Evolutionary conservation across 2,113 vertebrate species (phyloP).

Genomic region (Gymnorhina tibicen): DNA sequence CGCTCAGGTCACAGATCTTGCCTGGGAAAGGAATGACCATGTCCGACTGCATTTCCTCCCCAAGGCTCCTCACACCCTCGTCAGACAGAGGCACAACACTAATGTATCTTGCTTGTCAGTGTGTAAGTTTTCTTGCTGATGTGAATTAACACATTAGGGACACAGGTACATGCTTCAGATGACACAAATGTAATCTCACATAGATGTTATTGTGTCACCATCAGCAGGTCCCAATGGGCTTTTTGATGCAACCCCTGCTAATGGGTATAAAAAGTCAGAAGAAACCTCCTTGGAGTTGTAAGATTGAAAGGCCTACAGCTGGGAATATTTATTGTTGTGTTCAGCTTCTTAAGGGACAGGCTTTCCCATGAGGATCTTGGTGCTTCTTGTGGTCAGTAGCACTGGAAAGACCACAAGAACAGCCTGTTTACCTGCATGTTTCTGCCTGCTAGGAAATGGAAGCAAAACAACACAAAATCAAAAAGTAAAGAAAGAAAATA

Average conservation of each 20-base stretch:
- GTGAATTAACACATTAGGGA: not conserved
- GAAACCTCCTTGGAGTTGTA: not conserved
- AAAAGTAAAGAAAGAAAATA: not conserved
- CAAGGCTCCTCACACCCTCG: not conserved
- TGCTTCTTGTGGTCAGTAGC: not conserved
- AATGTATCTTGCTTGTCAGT: not conserved
- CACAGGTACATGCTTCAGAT: not conserved
- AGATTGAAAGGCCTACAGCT: not conserved
- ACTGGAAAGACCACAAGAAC: not conserved
- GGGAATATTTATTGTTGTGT: not conserved
- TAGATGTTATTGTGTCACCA: rapidly evolving
- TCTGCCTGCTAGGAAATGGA: not conserved
- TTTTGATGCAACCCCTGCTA: not conserved
- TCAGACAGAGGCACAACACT: rapidly evolving
- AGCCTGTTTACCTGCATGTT: not conserved
- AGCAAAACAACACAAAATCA: not conserved
- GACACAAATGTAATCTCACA: not conserved
- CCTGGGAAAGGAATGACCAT: rapidly evolving
- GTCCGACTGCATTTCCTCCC: not conserved
- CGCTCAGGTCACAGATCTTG: not conserved
- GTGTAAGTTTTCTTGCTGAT: not conserved
- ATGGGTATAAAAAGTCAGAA: not conserved
- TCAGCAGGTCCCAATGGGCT: not conserved
- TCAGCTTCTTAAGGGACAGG: not conserved
- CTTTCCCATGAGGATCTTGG: not conserved